Evolutionary conservation across 2,797 vertebrate genomes (phyloP), one percentile per base, ranked within the genome.

Genomic region (Semaprochilodus insignis): DNA sequence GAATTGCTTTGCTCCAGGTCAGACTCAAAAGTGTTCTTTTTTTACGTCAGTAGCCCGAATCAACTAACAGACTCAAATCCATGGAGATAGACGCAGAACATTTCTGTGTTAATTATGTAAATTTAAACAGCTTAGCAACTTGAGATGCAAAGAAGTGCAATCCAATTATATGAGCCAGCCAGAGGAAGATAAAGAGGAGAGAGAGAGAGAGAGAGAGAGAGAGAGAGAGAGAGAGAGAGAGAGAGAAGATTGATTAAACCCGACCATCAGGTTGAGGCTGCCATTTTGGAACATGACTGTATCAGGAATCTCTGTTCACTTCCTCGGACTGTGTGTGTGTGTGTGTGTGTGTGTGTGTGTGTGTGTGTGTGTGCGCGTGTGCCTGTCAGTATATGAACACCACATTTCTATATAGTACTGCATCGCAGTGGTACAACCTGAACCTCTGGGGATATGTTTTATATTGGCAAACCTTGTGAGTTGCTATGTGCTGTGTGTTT

Each of bases 51-150:
- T 72, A 84, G 63, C 81, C 83, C 80, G 85, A 92, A 87, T 89
- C 87, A 76, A 85, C 77, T 89, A 87, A 91, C 88, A 90, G 88
- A 85, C 86, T 89, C 83, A 87, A 91, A 89, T 89, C 88, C 86
- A 71, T 78, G 73, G 77, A 91, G 54, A 83, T 71, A 82, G 84
- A 83, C 83, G 79, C 80, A 83, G 85, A 91, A 90, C 84, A 90
- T 90, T 91, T 93, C 89, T 85, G 92, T 93, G 89, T 92, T 94
- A 92, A 94, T 93, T 91, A 91, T 93, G 88, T 90, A 90, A 91
- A 92, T 94, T 92, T 92, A 90, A 92, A 93, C 90, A 92, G 91
- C 91, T 91, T 87, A 93, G 88, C 88, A 92, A 91, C 89, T 91
- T 75, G 66, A 93, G 89, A 92, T 89, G 89, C 90, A 86, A 90